phyloP scores from a whole-genome alignment of 1,140 invertebrate genomes.

The Platyura marginata region DNA sequence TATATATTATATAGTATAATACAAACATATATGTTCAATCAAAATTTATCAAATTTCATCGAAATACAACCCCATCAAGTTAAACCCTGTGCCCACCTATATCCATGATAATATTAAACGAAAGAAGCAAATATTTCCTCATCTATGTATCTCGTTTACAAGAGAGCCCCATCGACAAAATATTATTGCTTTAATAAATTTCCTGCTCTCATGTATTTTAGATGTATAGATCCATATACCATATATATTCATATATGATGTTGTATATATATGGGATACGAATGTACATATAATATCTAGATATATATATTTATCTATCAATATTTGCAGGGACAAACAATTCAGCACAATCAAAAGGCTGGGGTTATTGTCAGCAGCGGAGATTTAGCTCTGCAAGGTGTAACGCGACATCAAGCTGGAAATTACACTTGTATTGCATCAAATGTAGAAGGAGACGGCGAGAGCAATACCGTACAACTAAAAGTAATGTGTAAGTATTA shows the following conservation, averaged over 20 bases:
- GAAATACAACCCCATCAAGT: no score
- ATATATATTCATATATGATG: no score
- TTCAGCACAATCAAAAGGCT: conserved; percentile 60
- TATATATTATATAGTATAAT: no score
- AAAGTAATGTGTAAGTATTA: conserved; percentile 76
- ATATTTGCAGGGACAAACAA: conserved; percentile 51
- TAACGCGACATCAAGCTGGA: conserved; percentile 60
- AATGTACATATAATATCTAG: no score
- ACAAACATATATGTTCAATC: no score
- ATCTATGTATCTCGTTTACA: neutral
- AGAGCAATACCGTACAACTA: conserved; percentile 57
- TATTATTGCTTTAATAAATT: neutral
- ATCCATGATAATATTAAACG: no score
- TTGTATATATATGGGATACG: no score
- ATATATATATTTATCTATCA: no score
- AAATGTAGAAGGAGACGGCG: conserved; percentile 74
- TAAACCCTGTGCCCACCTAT: no score
- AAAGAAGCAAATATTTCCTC: neutral
- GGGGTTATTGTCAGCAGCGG: conserved; percentile 70
- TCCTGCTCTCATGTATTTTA: no score
- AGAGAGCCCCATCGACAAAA: neutral
- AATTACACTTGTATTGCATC: conserved; percentile 73
- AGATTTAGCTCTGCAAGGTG: conserved; percentile 57
- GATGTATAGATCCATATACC: no score
- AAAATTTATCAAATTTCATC: no score